phyloP scores from a whole-genome alignment of 2,888 invertebrate genomes.

The Halocaridina rubra region DNA sequence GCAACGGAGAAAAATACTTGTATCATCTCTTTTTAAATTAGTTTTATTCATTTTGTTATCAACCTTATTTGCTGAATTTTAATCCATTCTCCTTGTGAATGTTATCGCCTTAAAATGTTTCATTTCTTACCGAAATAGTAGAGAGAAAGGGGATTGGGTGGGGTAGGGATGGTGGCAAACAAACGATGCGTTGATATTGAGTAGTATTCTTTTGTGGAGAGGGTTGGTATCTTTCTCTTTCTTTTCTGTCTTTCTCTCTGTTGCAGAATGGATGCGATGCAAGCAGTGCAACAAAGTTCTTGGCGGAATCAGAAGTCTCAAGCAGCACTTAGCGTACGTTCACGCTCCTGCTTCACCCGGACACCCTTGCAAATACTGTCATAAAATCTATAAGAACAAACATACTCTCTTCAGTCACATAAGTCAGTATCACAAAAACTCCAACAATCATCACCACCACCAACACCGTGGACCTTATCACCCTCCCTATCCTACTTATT shows the following conservation, averaged over 20 bases:
- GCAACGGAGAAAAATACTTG: too few relatives aligned
- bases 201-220: too few relatives aligned
- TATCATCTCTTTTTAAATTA: too few relatives aligned
- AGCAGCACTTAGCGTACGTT: slow-evolving; percentile 54
- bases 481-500: background rate
- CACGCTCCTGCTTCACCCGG: slow-evolving; percentile 54
- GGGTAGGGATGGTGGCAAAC: too few relatives aligned
- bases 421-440: slow-evolving; percentile 49
- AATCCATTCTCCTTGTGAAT: too few relatives aligned
- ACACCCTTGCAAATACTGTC: slow-evolving; percentile 55
- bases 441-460: background rate
- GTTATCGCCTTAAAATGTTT: too few relatives aligned
- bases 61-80: too few relatives aligned
- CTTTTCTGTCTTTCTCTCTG: slow-evolving; percentile 45
- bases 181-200: too few relatives aligned
- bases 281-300: slow-evolving; percentile 52
- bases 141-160: too few relatives aligned
- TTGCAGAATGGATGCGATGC: slow-evolving; percentile 58
- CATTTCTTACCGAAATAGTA: too few relatives aligned
- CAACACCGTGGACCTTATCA: background rate
- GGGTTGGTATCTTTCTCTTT: too few relatives aligned
- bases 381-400: slow-evolving; percentile 51
- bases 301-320: slow-evolving; percentile 49
- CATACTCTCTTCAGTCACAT: slow-evolving; percentile 52
- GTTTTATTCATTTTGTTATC: too few relatives aligned